phyloP scores from a whole-genome alignment of 2,113 vertebrate genomes.

The Psittacara wagleri region DNA sequence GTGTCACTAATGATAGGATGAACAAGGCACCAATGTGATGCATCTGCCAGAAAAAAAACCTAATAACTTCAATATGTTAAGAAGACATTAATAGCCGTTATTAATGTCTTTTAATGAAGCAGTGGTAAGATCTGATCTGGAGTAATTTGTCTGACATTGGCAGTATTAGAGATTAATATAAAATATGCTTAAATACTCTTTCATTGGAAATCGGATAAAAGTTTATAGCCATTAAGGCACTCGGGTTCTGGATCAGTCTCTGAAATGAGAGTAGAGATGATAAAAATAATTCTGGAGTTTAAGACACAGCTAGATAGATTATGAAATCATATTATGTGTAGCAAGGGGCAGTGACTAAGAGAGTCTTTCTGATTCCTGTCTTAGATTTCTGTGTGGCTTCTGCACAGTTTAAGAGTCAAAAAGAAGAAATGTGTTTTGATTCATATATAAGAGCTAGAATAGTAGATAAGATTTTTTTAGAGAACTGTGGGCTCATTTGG shows the following conservation, averaged over 20 bases:
- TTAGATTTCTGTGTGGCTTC: background rate
- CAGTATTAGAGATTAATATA: background rate
- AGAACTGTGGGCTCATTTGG: background rate
- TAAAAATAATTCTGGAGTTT: background rate
- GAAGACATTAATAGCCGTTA: background rate
- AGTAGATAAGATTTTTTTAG: background rate
- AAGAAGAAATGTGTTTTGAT: background rate
- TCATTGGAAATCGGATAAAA: background rate
- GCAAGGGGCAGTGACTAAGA: background rate
- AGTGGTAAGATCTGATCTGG: background rate
- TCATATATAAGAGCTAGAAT: background rate
- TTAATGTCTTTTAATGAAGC: background rate
- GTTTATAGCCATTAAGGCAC: background rate
- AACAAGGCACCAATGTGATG: background rate
- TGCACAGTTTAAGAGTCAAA: background rate
- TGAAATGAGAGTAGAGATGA: background rate
- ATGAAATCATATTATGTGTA: background rate
- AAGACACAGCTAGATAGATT: background rate
- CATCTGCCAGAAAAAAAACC: background rate
- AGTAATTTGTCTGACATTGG: background rate
- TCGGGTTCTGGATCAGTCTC: background rate
- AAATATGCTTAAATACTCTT: background rate
- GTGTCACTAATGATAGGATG: background rate
- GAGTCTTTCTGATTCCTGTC: background rate
- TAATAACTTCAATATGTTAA: background rate